Conservation (phyloP, 2,113 vertebrate genomes). For the Notothenia rossii region DNA sequence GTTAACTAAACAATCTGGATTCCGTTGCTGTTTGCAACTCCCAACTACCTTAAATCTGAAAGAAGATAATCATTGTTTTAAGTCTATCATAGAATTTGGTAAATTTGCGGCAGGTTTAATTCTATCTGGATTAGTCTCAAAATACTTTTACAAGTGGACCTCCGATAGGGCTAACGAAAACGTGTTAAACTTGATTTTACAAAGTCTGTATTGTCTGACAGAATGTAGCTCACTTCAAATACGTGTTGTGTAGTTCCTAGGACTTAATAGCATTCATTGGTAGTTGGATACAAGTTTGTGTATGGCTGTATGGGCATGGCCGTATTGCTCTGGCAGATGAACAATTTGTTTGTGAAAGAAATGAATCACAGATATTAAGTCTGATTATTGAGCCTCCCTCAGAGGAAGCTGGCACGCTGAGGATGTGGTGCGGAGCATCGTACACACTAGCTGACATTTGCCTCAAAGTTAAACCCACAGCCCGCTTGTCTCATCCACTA, state of each 20-base stretch:
- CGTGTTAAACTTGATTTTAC: background rate
- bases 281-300: background rate
- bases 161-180: background rate
- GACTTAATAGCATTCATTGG: background rate
- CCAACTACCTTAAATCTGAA: background rate
- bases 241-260: background rate
- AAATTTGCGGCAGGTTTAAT: no score
- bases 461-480: background rate
- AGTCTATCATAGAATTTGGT: no score
- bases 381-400: background rate
- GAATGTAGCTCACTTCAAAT: background rate
- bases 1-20: background rate
- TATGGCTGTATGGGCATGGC: background rate
- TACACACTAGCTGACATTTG: conserved; percentile 4
- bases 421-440: conserved; percentile 28
- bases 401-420: conserved; percentile 12
- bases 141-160: no score
- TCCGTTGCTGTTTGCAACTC: background rate
- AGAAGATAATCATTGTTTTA: background rate
- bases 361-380: background rate
- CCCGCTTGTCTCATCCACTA: conserved; percentile 7
- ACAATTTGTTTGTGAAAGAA: background rate
- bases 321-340: background rate
- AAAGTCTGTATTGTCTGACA: background rate
- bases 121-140: no score